A percentile compares a stretch with the other conserved stretches of the same genome.
Conservation (phyloP, 2,113 vertebrate species). For the Erythrocercus mccallii region DNA sequence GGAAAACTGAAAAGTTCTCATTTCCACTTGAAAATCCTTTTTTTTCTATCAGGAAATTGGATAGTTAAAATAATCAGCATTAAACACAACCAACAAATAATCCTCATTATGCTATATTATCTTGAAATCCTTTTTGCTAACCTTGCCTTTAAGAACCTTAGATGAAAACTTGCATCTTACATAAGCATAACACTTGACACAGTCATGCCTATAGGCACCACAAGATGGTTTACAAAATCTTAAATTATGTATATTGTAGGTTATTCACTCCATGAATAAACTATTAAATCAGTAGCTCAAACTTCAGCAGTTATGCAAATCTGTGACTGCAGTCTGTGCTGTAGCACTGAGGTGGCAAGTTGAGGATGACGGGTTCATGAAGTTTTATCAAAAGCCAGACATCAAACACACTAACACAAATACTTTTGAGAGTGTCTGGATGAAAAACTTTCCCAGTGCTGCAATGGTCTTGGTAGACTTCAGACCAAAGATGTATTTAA, state of each 20-base stretch:
- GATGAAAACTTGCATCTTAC: background rate
- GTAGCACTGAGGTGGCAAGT: background rate
- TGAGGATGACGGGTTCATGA: background rate
- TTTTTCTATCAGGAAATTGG: background rate
- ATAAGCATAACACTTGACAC: background rate
- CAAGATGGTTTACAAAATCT: background rate
- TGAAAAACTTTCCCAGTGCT: background rate
- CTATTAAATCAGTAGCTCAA: background rate
- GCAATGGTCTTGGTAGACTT: background rate
- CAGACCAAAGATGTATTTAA: constrained; percentile 2
- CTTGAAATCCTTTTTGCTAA: background rate
- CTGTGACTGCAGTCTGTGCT: background rate
- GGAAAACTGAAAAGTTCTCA: background rate
- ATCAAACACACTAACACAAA: background rate
- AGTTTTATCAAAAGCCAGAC: background rate
- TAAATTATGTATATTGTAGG: background rate
- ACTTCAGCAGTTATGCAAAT: background rate
- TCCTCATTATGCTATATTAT: background rate
- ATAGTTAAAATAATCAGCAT: background rate
- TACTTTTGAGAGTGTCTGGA: background rate
- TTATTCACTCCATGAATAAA: background rate
- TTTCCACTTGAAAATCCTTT: background rate
- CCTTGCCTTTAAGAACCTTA: background rate
- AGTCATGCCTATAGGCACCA: background rate
- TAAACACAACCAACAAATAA: background rate